Evolutionary conservation across 2,113 vertebrate species (phyloP), one percentile per base, ranked within the genome.

Genomic region (Strigops habroptila): DNA sequence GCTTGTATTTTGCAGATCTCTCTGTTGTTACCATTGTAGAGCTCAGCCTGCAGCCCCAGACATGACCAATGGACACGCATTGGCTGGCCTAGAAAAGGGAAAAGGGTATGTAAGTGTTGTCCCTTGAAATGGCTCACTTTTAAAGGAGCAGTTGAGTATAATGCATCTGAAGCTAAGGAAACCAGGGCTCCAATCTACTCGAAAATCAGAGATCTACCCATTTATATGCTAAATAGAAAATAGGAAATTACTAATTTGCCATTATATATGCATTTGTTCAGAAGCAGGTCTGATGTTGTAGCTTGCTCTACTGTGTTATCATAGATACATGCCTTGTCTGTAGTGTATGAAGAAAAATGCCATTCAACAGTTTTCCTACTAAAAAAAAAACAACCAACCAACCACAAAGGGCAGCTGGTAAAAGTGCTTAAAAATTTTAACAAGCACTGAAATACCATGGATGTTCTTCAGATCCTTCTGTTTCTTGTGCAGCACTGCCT

Each of bases 61-160:
- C 18, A 5, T 43, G 14, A 43, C 14, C 62, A 64, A 33, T 10
- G 33, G 62, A 30, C 31, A 8, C 0, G 1, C 17, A 10, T 1
- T 67, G 62, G 33, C 52, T 78, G 52, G 10, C 33, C 35, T 18
- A 48, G 46, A n/a, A 68, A 65, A 4, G 4, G 16, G 16, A 18
- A 63, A 69, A 46, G 19, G 3, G 10, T 13, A 30, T 12, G 2
- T 2, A 79, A 63, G 6, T n/a, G 48, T 43, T 18, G 30, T 88
- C 51, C 64, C 30, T 55, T 51, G 35, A 87, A 46, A 81, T 1
- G 6, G 8, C 13, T 78, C 9, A 62, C 19, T 68, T 39, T 51
- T 16, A 65, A 52, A 48, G 31, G 13, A 41, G 57, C 16, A 63
- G 15, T 8, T 59, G 11, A 80, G 21, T 30, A 39, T 55, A 60